Percentiles rank a stretch among this genome's conserved stretches.
Conservation (phyloP, 2,113 vertebrate species). For the Columba livia region DNA sequence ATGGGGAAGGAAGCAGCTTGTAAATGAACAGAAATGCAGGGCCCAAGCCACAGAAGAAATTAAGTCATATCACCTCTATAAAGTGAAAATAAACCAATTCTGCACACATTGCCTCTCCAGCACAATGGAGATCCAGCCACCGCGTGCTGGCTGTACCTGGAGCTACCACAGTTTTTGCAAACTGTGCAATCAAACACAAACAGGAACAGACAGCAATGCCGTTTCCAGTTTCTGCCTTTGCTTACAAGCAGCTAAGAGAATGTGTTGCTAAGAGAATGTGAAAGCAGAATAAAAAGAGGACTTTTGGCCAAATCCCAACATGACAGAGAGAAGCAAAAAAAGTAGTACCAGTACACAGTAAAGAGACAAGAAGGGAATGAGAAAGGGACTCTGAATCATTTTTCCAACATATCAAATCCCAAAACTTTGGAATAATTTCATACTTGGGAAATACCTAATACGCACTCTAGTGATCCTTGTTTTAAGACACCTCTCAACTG, state of each 20-base stretch:
- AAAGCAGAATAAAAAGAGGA: conserved; percentile 45
- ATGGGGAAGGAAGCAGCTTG: neutral
- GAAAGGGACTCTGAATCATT: neutral
- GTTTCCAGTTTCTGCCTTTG: conserved; percentile 1
- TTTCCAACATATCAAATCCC: neutral
- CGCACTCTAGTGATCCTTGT: neutral
- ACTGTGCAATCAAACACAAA: neutral
- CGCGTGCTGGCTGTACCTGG: neutral
- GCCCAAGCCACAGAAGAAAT: neutral
- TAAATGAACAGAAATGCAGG: neutral
- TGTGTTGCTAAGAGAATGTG: conserved; percentile 48
- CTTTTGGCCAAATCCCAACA: conserved; percentile 31
- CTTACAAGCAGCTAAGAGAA: conserved; percentile 12
- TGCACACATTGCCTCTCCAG: neutral
- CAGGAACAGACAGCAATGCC: neutral
- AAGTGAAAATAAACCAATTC: neutral
- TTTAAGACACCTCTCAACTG: neutral
- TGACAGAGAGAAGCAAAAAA: neutral
- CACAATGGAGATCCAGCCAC: neutral
- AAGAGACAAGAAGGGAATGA: neutral
- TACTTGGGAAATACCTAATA: neutral
- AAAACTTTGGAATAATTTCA: neutral
- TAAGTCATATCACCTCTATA: neutral
- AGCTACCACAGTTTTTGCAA: neutral
- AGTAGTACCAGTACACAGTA: neutral